A percentile compares a stretch with the other conserved stretches of the same genome.
Evolutionary conservation across 2,113 vertebrate genomes (phyloP).

Genomic region (Sinosuthora webbiana): DNA sequence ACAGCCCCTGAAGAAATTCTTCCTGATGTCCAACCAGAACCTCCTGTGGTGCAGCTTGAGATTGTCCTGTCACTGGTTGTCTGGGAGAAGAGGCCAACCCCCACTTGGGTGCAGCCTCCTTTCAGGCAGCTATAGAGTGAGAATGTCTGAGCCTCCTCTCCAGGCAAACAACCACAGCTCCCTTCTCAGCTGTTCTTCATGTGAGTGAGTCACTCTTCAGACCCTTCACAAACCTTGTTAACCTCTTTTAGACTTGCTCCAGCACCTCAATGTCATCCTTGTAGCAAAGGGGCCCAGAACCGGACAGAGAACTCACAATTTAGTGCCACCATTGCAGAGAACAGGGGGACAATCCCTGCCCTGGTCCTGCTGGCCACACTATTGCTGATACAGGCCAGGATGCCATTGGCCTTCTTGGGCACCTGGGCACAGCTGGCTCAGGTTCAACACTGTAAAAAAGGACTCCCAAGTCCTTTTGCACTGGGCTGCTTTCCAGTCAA

Average conservation of each 20-base stretch:
- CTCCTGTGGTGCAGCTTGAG: background rate
- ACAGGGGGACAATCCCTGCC: background rate
- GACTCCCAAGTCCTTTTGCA: background rate
- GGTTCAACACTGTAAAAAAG: background rate
- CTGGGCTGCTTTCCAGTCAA: background rate
- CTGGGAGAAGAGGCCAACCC: background rate
- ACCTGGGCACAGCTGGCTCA: background rate
- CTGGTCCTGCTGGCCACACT: background rate
- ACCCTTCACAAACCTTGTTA: background rate
- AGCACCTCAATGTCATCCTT: background rate
- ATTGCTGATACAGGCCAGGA: background rate
- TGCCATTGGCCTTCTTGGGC: background rate
- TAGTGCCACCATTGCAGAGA: accelerated
- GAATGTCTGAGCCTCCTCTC: background rate
- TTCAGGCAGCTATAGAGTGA: background rate
- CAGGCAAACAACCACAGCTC: background rate
- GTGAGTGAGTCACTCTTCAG: background rate
- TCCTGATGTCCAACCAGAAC: background rate
- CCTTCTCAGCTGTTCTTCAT: background rate
- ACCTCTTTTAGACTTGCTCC: background rate
- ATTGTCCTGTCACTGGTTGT: background rate
- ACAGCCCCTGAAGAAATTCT: background rate
- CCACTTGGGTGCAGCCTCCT: background rate
- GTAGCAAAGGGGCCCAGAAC: background rate
- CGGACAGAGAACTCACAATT: background rate